A percentile compares a stretch with the other conserved stretches of the same genome.
phyloP scores from a whole-genome alignment of 2,797 vertebrate species.

The Sebastes glaucus region DNA sequence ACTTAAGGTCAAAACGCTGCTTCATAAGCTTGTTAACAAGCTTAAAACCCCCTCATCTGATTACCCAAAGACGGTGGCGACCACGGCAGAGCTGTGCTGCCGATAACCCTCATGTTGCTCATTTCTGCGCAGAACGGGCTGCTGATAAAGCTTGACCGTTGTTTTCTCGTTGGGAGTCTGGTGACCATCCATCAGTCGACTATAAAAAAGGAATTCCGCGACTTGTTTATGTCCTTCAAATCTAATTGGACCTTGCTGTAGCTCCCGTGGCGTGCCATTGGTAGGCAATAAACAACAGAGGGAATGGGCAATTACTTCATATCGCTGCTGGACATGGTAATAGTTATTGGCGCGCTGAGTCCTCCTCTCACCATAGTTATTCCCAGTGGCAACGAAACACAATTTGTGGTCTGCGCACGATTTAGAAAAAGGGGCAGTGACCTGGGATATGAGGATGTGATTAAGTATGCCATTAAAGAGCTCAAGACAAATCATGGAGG shows the following conservation, averaged over 20 bases:
- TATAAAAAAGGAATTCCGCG: conserved; percentile 59
- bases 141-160: conserved; percentile 46
- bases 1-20: conserved; percentile 58
- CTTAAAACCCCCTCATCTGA: conserved; percentile 69
- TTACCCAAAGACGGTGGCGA: conserved; percentile 48
- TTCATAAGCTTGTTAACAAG: conserved; percentile 74
- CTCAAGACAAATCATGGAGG: conserved; percentile 48
- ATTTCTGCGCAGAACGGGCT: conserved; percentile 28
- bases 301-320: conserved; percentile 81
- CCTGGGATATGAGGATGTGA: conserved; percentile 59
- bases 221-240: conserved; percentile 78
- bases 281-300: conserved; percentile 78
- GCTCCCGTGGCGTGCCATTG: conserved; percentile 74
- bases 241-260: conserved; percentile 79
- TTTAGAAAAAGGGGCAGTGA: conserved; percentile 54
- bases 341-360: conserved; percentile 61
- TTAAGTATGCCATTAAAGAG: conserved; percentile 63
- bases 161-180: conserved; percentile 50
- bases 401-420: conserved; percentile 65
- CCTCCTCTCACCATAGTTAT: conserved; percentile 54
- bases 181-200: conserved; percentile 43
- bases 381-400: conserved; percentile 56
- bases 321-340: conserved; percentile 75
- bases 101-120: conserved; percentile 55
- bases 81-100: conserved; percentile 22